These are phyloP conservation scores for Drosophila diplacantha DNA, from an alignment of 2,888 invertebrate species.

Conservation along the genomic window DNA sequence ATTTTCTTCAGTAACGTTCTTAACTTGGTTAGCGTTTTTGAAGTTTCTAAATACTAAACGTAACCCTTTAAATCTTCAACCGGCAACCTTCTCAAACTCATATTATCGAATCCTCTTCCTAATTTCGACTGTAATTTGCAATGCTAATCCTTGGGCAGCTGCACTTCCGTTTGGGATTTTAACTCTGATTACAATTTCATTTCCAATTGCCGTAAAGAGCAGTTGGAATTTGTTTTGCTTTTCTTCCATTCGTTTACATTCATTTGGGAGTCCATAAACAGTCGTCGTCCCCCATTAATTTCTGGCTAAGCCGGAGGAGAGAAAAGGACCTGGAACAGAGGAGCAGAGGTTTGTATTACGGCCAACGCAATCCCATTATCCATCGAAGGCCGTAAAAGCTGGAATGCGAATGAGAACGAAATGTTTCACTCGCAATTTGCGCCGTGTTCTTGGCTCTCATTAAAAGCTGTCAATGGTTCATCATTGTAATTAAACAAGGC, in stretches of 20 bases:
- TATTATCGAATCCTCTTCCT: conserved; percentile 26
- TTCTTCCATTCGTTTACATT: conserved; percentile 36
- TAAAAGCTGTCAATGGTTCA: conserved; percentile 70
- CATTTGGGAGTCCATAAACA: conserved; percentile 39
- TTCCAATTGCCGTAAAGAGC: conserved; percentile 32
- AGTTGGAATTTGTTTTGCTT: conserved; percentile 36
- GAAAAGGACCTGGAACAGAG: neutral
- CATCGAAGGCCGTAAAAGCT: conserved; percentile 39
- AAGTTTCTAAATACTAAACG: neutral
- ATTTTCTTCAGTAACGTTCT: neutral
- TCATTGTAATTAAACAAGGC: conserved; percentile 59
- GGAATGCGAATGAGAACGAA: conserved; percentile 28
- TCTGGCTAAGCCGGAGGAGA: conserved; percentile 28
- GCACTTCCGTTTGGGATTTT: conserved; percentile 26
- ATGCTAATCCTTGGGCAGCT: conserved; percentile 27
- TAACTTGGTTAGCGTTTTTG: neutral
- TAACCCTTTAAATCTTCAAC: neutral
- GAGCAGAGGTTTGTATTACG: neutral
- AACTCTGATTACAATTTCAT: conserved; percentile 29
- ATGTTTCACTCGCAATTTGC: conserved; percentile 46
- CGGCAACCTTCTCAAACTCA: conserved; percentile 15
- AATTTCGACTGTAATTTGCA: conserved; percentile 33
- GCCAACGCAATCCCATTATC: conserved; percentile 19
- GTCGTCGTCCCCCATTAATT: conserved; percentile 48
- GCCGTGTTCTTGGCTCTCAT: conserved; percentile 55